Conservation (phyloP, 2,113 vertebrate species). For the Propithecus coquereli region DNA sequence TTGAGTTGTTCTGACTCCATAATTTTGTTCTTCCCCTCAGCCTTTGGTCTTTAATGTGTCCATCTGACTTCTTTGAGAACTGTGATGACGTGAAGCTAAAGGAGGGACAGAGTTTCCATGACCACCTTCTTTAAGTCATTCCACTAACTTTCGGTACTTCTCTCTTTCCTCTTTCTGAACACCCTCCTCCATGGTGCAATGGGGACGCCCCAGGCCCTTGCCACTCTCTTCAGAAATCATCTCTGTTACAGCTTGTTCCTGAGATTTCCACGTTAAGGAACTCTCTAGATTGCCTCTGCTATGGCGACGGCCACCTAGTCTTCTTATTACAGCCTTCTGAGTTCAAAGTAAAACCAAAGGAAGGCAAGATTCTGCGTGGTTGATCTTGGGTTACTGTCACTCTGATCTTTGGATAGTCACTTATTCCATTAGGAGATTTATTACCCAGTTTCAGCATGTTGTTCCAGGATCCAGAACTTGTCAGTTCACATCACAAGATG, state of each 20-base stretch:
- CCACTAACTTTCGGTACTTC: no score
- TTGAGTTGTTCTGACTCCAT: conserved; percentile 38
- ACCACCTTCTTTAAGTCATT: no score
- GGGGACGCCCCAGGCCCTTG: conserved; percentile 70
- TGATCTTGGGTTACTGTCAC: conserved; percentile 63
- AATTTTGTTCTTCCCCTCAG: conserved; percentile 54
- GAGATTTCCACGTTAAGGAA: conserved; percentile 46
- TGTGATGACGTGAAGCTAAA: not conserved
- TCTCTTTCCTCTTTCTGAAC: no score
- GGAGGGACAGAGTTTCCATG: no score
- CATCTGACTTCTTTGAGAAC: conserved; percentile 57
- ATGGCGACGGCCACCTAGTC: conserved; percentile 38
- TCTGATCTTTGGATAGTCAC: conserved; percentile 68
- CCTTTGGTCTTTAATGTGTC: conserved; percentile 63
- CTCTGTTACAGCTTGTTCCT: conserved; percentile 23
- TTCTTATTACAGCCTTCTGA: conserved; percentile 55
- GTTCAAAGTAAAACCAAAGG: conserved; percentile 64
- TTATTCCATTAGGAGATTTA: conserved; percentile 73
- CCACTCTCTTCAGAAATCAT: conserved; percentile 5
- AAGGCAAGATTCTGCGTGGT: conserved; percentile 51
- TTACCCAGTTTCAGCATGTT: conserved; percentile 71
- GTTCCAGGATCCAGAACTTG: conserved; percentile 25
- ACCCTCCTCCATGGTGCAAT: conserved; percentile 77
- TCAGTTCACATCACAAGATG: conserved; percentile 54
- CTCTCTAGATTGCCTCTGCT: conserved; percentile 44